These are phyloP conservation scores for Melanotaenia trifasciata DNA, from an alignment of 2,797 vertebrate genomes.

Conservation along the genomic window DNA sequence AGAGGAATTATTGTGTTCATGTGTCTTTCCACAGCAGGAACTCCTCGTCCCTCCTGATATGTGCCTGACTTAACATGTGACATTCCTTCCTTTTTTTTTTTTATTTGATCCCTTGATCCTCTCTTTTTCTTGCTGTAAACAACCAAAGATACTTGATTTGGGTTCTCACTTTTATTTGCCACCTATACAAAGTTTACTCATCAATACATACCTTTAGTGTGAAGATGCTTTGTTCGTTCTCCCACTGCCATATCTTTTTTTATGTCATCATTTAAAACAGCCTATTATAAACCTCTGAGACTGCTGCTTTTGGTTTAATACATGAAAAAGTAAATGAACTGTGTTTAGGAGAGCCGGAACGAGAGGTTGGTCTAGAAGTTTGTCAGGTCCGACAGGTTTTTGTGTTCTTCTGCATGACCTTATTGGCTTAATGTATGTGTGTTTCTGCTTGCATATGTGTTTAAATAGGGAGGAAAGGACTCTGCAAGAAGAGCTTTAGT, in stretches of 20 bases:
- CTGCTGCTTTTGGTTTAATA: constrained; percentile 14
- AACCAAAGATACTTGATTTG: background rate
- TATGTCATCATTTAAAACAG: background rate
- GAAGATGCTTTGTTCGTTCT: background rate
- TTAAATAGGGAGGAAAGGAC: constrained; percentile 20
- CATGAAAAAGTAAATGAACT: constrained; percentile 43
- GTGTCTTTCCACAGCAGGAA: constrained; percentile 27
- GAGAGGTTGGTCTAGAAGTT: background rate
- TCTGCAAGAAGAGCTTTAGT: constrained; percentile 47
- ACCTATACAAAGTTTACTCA: background rate
- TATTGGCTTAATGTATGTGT: constrained; percentile 15
- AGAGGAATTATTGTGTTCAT: constrained; percentile 17
- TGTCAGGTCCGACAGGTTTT: constrained; percentile 27
- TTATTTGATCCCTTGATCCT: constrained; percentile 9
- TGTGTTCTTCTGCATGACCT: constrained; percentile 15
- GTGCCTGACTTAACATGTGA: constrained; percentile 39
- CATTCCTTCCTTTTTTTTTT: background rate
- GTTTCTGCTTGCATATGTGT: constrained; percentile 37
- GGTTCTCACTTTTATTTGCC: background rate
- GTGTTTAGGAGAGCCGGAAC: constrained; percentile 14
- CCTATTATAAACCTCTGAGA: background rate
- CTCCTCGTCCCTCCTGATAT: constrained; percentile 26
- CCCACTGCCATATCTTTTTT: background rate
- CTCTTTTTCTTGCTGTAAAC: background rate
- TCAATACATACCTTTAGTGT: background rate